Conservation (phyloP, 2,113 vertebrate genomes). For the Myotis brandtii region DNA sequence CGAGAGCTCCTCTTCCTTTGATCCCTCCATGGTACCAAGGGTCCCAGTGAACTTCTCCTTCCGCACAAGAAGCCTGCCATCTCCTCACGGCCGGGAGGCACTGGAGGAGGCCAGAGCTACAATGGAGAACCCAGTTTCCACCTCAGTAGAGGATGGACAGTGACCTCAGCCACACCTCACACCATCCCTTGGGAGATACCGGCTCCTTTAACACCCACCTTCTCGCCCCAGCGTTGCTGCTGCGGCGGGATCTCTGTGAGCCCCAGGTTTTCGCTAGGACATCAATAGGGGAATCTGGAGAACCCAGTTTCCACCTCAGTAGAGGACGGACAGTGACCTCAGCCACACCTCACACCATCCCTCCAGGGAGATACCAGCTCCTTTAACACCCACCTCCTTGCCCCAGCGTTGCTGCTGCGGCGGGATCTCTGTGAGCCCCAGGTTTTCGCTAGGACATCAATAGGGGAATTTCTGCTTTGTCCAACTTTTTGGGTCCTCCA, state of each 20-base stretch:
- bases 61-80: neutral
- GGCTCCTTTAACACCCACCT: neutral
- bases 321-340: neutral
- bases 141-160: neutral
- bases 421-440: neutral
- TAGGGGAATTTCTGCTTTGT: neutral
- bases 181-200: neutral
- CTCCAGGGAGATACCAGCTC: neutral
- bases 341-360: rapidly evolving
- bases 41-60: neutral
- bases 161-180: neutral
- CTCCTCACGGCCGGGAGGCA: neutral
- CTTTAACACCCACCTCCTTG: neutral
- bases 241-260: neutral
- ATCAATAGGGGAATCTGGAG: too few relatives aligned
- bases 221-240: neutral
- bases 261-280: neutral
- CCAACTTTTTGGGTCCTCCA: neutral
- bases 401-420: too few relatives aligned
- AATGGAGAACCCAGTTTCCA: neutral
- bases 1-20: neutral
- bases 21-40: neutral
- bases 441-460: neutral
- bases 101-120: neutral
- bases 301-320: neutral